Base-by-base conservation (phyloP, 2,797 vertebrate species). In the Etheostoma nigrum region DNA sequence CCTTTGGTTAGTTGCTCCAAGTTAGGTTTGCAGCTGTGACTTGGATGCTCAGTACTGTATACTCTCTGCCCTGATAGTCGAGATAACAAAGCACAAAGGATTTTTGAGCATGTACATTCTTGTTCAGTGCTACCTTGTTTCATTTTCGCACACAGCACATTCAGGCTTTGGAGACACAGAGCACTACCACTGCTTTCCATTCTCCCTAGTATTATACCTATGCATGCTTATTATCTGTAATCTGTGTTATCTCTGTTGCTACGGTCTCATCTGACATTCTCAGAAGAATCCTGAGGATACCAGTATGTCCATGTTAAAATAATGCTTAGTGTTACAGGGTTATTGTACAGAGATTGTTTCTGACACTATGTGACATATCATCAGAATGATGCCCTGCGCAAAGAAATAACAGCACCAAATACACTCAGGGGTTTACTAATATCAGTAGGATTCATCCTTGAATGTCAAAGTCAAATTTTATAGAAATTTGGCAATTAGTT, bases 21-120 rank as follows among this genome's bases (percentile, higher is more conserved):
- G 13, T 64, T 52, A 3, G 23, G 33, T 45, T 45, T 78, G 42
- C 42, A 67, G 64, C 48, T 62, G 57, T 72, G 49, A 67, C 67
- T 49, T 2, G 30, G 44, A 13, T 57, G 1, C 40, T 40, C 12
- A 13, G 45, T 4, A 11, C 40, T 44, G 11, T 30, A 42, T 40
- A 6, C 44, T 47, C 47, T 58, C 36, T 59, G 25, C 45, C 51
- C 6, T 19, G 40, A 70, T 53, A 12, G 53, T 53, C 1, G 2
- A 27, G 47, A 69, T 48, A 40, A 55, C 7, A 40, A 48, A 55
- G 63, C 36, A 53, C n/a, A 49, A 62, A 52, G 23, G 33, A 52
- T 51, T 44, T 61, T 36, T 55, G 27, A 54, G 27, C 47, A 40
- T 51, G 6, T 30, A 55, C 9, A 3, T 5, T 33, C 25, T 68